These are phyloP conservation scores for Dasyornis broadbenti DNA, from an alignment of 2,113 vertebrate species.

Conservation along the genomic window DNA sequence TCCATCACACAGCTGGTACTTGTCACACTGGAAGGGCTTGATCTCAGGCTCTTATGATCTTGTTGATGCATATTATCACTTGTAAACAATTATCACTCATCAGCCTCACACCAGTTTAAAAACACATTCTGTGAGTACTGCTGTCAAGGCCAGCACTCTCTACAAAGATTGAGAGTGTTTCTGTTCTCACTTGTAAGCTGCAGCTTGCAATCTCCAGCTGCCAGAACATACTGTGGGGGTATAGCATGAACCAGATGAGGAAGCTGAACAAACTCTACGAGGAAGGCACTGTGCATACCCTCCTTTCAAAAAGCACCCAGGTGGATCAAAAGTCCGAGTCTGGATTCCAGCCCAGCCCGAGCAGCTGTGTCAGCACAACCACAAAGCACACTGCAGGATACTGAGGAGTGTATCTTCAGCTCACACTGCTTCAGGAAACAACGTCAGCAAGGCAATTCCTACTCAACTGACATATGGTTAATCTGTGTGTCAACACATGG, in stretches of 20 bases:
- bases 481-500: neutral
- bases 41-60: neutral
- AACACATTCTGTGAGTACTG: neutral
- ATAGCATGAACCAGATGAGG: neutral
- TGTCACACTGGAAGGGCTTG: neutral
- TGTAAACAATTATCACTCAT: neutral
- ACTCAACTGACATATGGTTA: neutral
- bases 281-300: neutral
- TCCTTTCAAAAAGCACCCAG: neutral
- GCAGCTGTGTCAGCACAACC: neutral
- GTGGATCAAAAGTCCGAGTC: neutral
- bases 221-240: neutral
- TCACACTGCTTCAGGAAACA: neutral
- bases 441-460: neutral
- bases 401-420: neutral
- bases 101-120: neutral
- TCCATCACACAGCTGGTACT: neutral
- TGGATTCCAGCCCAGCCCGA: neutral
- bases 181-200: neutral
- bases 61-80: neutral
- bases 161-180: neutral
- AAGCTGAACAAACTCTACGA: neutral
- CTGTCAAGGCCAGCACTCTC: neutral
- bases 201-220: neutral
- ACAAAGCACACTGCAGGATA: neutral